Base-by-base conservation (phyloP, 2,888 invertebrate genomes). In the Metellina segmentata region DNA sequence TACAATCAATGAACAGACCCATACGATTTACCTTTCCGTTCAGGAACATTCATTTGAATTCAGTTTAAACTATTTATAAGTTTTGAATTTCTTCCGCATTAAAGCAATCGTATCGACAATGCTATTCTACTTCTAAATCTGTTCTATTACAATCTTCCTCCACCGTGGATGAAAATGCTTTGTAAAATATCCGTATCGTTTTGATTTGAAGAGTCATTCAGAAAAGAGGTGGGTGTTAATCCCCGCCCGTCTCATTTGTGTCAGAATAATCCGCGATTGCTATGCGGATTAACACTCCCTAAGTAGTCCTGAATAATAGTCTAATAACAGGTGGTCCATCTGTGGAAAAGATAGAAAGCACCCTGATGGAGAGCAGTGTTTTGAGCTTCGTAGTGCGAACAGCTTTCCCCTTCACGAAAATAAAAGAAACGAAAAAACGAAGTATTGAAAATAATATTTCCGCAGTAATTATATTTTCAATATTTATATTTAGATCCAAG, bases 181-280 rank as follows among this genome's bases (percentile, higher is more conserved):
- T 83, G 34, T 7, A 34, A n/a, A 52, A 34, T 53, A 70, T 51
- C 13, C 51, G 8, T 48, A 61, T 85, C 85, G 53, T 53, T 85
- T 85, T 75, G 74, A 85, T 81, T 79, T 87, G 87, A 72, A 87
- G 87, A 72, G 87, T 74, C 87, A 81, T 81, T 81, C 52, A 87
- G n/a, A 9, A n/a, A 48, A 53, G 20, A 13, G 16, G 51, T 8
- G 75, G 20, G 81, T 61, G 11, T 81, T 72, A 72, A 51, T 79
- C 71, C 51, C 52, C 20, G 19, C 7, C 51, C 48, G n/a, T 61
- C 20, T 11, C 81, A 2, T 71, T 82, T 49, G 19, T 51, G 51
- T 19, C 20, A 9, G 69, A 49, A 78, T 86, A 86, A 86, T 86
- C 85, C 70, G n/a, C 75, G 34, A 48, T 61, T 53, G 16, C 13